Conservation (phyloP, 2,797 vertebrate species). For the Artibeus lituratus region DNA sequence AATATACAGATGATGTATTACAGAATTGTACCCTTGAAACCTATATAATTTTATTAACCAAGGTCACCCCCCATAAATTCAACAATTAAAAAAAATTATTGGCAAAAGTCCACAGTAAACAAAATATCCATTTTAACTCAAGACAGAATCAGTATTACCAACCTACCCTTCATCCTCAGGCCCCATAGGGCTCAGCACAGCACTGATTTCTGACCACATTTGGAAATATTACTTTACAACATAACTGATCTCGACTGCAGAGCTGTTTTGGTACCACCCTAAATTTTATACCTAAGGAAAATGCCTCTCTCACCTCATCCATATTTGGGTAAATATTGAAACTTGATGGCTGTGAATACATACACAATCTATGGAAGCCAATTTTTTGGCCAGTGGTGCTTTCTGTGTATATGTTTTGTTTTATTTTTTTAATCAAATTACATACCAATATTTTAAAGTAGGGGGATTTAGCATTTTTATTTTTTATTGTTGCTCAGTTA, state of each 20-base stretch:
- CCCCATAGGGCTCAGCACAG: neutral
- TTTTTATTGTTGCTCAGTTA: too few species aligned
- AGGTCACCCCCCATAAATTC: neutral
- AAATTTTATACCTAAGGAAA: neutral
- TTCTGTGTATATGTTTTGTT: neutral
- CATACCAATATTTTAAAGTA: neutral
- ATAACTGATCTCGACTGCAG: neutral
- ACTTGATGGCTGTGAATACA: neutral
- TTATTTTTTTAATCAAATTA: neutral
- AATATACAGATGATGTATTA: neutral
- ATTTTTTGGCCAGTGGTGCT: neutral
- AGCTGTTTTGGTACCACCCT: neutral
- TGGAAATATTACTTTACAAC: neutral
- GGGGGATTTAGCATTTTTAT: neutral
- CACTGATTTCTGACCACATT: neutral
- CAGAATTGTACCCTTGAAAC: neutral
- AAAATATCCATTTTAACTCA: neutral
- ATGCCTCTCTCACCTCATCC: neutral
- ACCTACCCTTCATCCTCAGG: neutral
- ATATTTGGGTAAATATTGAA: neutral
- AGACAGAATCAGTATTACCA: neutral
- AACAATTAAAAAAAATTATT: neutral
- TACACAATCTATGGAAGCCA: neutral
- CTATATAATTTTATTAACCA: neutral
- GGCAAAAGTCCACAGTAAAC: neutral